Evolutionary conservation across 1,140 invertebrate genomes (phyloP).

Genomic region (Bicyclus anynana): DNA sequence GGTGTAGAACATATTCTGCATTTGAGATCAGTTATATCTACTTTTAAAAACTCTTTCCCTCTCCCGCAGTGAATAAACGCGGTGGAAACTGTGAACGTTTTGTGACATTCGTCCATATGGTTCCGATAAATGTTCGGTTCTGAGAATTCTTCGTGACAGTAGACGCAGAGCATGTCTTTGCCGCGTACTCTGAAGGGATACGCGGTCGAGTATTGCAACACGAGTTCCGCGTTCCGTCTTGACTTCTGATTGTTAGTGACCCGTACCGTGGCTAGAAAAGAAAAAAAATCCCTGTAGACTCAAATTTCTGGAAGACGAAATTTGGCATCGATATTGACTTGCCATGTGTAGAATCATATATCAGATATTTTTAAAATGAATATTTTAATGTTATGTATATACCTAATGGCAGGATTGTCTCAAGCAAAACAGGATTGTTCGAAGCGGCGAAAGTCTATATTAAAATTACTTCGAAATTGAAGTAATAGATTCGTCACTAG

Average conservation of each 20-base stretch:
- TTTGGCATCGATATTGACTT: no score
- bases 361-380: no score
- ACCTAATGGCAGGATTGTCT: not conserved
- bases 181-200: conserved; percentile 61
- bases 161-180: conserved; percentile 55
- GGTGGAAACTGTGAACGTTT: conserved; percentile 38
- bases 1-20: conserved; percentile 38
- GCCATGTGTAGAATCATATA: no score
- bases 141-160: conserved; percentile 54
- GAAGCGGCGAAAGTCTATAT: conserved; percentile 53
- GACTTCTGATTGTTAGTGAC: conserved; percentile 38
- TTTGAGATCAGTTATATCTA: conserved; percentile 41
- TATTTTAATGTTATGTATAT: not conserved
- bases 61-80: conserved; percentile 40
- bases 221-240: conserved; percentile 58
- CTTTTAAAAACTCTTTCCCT: conserved; percentile 45
- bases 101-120: conserved; percentile 43
- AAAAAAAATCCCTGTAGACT: conserved; percentile 44
- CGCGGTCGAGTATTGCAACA: conserved; percentile 57
- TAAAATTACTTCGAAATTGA: no score
- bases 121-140: conserved; percentile 37
- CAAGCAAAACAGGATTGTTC: no score
- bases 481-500: no score
- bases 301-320: conserved; percentile 1
- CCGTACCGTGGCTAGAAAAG: conserved; percentile 50